A percentile compares a stretch with the other conserved stretches of the same genome.
Evolutionary conservation across 2,888 invertebrate species (phyloP).

Genomic region (Watsonalla binaria): DNA sequence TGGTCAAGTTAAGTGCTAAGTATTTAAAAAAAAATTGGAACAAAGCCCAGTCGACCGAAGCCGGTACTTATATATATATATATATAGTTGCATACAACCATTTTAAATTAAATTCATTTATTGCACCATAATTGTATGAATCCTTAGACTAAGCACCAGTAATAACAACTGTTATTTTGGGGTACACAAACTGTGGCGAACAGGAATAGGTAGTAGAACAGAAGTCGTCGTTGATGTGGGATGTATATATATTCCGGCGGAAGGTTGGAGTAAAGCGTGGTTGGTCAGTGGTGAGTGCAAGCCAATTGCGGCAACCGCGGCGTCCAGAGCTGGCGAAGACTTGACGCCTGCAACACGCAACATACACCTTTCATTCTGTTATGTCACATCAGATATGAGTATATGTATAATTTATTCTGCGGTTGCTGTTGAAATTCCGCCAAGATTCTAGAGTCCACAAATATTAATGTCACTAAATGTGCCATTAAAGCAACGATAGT

Average conservation of each 20-base stretch:
- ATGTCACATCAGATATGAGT: slow-evolving; percentile 37
- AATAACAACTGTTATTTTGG: too few species aligned
- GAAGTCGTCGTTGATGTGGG: too few species aligned
- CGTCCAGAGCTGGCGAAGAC: background rate
- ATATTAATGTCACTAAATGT: slow-evolving; percentile 58
- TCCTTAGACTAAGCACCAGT: too few species aligned
- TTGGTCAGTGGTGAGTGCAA: background rate
- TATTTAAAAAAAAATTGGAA: slow-evolving; percentile 23
- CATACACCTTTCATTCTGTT: slow-evolving; percentile 22
- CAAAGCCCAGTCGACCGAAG: slow-evolving; percentile 14
- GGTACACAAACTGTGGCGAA: too few species aligned
- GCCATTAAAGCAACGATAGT: slow-evolving; percentile 55
- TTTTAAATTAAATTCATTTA: too few species aligned
- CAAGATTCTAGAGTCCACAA: slow-evolving; percentile 55
- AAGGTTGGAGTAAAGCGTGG: too few species aligned
- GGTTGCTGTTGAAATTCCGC: slow-evolving; percentile 60
- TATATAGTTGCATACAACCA: slow-evolving; percentile 16
- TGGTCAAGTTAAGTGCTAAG: slow-evolving; percentile 28
- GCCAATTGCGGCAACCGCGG: background rate
- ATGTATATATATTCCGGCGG: too few species aligned
- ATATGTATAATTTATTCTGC: slow-evolving; percentile 54
- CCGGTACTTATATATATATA: slow-evolving; percentile 12
- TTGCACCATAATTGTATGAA: too few species aligned
- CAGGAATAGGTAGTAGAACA: too few species aligned
- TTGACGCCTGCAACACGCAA: slow-evolving; percentile 1